Conservation (phyloP, 2,797 vertebrate species). For the Botia almorhae region DNA sequence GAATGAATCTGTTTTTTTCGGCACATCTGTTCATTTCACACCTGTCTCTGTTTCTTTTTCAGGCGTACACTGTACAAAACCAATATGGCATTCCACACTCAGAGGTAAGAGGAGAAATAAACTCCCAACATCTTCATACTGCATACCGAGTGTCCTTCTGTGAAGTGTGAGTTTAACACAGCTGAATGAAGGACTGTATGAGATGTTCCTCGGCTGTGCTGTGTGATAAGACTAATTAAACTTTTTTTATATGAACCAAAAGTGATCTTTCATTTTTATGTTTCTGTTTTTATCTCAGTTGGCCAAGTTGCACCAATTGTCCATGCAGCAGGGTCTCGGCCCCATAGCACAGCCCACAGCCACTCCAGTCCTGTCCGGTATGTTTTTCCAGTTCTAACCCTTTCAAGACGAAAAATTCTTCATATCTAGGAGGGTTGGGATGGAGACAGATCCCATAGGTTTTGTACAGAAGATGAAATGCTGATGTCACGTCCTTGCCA, state of each 20-base stretch:
- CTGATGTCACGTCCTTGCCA: conserved; percentile 4
- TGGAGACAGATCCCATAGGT: conserved; percentile 5
- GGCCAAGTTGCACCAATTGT: conserved; percentile 89
- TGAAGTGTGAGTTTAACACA: neutral
- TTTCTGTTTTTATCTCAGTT: conserved; percentile 71
- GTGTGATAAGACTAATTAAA: conserved; percentile 9
- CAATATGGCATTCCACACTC: conserved; percentile 80
- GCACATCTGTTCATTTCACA: conserved; percentile 1
- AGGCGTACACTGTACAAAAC: conserved; percentile 78
- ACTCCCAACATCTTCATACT: neutral
- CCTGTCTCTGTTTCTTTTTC: conserved; percentile 29
- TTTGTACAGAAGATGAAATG: neutral
- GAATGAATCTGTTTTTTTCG: neutral
- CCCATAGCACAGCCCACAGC: conserved; percentile 78
- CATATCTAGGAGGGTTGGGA: neutral
- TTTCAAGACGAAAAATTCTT: neutral
- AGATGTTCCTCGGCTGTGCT: too few species aligned
- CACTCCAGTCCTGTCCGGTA: conserved; percentile 83
- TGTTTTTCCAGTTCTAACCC: conserved; percentile 38
- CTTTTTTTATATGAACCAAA: neutral
- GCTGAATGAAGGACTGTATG: conserved; percentile 8
- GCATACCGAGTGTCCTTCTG: neutral
- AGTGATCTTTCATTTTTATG: neutral
- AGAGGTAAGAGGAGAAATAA: conserved; percentile 69
- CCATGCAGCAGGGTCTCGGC: conserved; percentile 84